Evolutionary conservation across 1,140 invertebrate species (phyloP), one percentile per base, ranked within the genome.

Genomic region (Tachypleus tridentatus): DNA sequence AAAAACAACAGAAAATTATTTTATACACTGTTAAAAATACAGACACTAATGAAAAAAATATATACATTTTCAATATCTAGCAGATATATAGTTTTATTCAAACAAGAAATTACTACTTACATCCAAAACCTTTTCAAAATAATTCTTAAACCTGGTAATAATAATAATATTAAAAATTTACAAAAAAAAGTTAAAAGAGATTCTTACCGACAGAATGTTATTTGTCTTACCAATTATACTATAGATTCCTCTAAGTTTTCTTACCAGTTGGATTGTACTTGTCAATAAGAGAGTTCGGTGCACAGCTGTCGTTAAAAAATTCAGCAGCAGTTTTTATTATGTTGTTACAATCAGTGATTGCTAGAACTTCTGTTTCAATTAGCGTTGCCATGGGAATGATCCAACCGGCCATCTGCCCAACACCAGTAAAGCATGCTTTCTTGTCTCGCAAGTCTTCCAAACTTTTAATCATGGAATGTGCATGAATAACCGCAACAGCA

Each of bases 191-290:
- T 29, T 29, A 29, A n/a, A n/a, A 29, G 29, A 29, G 29, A 29
- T 29, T 29, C 29, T 29, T 29, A 29, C 29, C 2, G 29, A 29
- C 29, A 29, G 2, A 29, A 29, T 29, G 29, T 29, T 29, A 29
- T 29, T 29, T 29, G 29, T 29, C 49, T 10, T 66, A n/a, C 52
- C 58, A 49, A 60, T 60, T 60, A 29, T 11, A 67, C 10, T 4
- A 4, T 11, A 4, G 47, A 7, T 59, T 58, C 9, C 58, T 47
- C 4, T 4, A 49, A 9, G 7, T 29, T 1, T 10, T 60, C 72
- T 76, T 77, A 80, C 91, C 93, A 73, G 95, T 87, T 49, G 93
- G 93, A 82, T 98, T 98, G 73, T 95, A 93, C 77, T 91, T 89
- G 73, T 94, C 87, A 51, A 87, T 84, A 9, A 98, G 77, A 3